These are phyloP conservation scores for Coryphaenoides rupestris DNA, from an alignment of 2,113 vertebrate genomes.

Conservation along the genomic window DNA sequence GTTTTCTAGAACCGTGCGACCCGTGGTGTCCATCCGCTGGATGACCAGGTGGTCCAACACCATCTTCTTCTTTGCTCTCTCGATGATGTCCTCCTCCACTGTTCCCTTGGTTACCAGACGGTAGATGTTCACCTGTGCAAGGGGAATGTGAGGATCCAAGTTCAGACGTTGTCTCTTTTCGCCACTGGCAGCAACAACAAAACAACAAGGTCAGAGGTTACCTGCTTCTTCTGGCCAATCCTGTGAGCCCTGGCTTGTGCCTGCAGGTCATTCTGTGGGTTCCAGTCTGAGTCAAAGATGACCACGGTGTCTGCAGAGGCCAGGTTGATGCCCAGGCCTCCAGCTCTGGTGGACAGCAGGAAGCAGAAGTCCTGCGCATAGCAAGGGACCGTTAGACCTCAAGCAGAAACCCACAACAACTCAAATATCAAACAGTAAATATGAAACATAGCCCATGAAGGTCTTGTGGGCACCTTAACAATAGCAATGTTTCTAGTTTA, in stretches of 20 bases:
- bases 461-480: too few species aligned
- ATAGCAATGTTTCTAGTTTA: too few species aligned
- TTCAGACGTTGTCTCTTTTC: background rate
- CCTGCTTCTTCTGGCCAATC: slow-evolving; percentile 99
- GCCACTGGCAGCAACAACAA: background rate
- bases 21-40: slow-evolving; percentile 98
- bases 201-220: slow-evolving; percentile 31
- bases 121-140: slow-evolving; percentile 95
- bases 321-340: slow-evolving; percentile 95
- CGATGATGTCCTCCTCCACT: slow-evolving; percentile 98
- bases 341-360: slow-evolving; percentile 93
- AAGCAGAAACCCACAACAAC: background rate
- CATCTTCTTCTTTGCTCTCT: slow-evolving; percentile 99
- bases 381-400: background rate
- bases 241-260: slow-evolving; percentile 96
- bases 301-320: slow-evolving; percentile 98
- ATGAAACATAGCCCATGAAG: too few species aligned
- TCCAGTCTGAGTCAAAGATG: slow-evolving; percentile 99
- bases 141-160: background rate
- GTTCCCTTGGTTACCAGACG: slow-evolving; percentile 95
- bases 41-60: slow-evolving; percentile 97
- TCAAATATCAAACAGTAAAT: too few species aligned
- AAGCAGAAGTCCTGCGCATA: slow-evolving; percentile 92
- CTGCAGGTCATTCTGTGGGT: slow-evolving; percentile 97
- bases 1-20: slow-evolving; percentile 92